phyloP scores from a whole-genome alignment of 2,888 invertebrate genomes.

The Temnothorax rugatulus region DNA sequence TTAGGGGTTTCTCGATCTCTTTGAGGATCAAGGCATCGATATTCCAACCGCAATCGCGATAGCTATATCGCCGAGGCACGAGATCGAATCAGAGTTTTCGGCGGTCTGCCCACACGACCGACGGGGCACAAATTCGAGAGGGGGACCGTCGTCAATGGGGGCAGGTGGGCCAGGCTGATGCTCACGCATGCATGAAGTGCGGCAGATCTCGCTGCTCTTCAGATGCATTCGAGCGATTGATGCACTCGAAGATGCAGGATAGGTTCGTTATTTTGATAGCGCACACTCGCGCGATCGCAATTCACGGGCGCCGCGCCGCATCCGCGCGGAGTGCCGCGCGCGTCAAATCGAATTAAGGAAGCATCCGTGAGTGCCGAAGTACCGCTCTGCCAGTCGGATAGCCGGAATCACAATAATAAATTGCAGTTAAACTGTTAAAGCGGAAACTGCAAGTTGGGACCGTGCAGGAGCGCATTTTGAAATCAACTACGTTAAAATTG shows the following conservation, averaged over 20 bases:
- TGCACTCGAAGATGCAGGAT: conserved; percentile 79
- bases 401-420: conserved; percentile 37
- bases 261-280: conserved; percentile 84
- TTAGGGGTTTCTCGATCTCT: not conserved
- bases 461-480: no score
- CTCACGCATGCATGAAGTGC: conserved; percentile 66
- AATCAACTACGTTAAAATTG: conserved; percentile 27
- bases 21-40: conserved; percentile 22
- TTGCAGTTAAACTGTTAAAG: conserved; percentile 43
- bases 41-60: conserved; percentile 36
- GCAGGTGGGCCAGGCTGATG: conserved; percentile 71
- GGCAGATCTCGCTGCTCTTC: conserved; percentile 73
- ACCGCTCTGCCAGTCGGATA: not conserved
- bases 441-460: not conserved
- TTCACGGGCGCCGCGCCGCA: conserved; percentile 13
- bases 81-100: conserved; percentile 72
- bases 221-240: conserved; percentile 81
- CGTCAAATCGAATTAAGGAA: conserved; percentile 63
- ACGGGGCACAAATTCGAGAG: conserved; percentile 67
- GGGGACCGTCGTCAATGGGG: conserved; percentile 69
- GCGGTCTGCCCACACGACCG: conserved; percentile 73
- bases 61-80: conserved; percentile 13
- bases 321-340: conserved; percentile 36
- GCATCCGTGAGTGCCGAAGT: conserved; percentile 30
- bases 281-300: conserved; percentile 63